These are phyloP conservation scores for Eucidaris tribuloides DNA, from an alignment of 35 echinoderm and acorn worm genomes.

Conservation along the genomic window DNA sequence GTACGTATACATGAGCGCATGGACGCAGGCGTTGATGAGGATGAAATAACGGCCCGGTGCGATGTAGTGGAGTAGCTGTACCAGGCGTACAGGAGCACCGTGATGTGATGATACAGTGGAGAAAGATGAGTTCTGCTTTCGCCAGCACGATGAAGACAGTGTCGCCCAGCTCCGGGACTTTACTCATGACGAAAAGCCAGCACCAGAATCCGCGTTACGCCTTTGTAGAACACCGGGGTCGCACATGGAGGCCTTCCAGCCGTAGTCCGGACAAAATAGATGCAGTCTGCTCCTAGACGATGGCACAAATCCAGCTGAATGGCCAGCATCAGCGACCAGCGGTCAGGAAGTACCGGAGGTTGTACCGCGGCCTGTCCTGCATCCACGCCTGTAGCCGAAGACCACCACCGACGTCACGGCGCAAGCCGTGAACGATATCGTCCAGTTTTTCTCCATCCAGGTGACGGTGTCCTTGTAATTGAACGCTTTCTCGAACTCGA, in stretches of 20 bases:
- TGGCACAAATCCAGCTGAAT: constrained; percentile 70
- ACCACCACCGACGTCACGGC: constrained; percentile 59
- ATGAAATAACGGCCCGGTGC: constrained; percentile 76
- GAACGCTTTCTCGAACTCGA: constrained; percentile 77
- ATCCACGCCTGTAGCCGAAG: constrained; percentile 63
- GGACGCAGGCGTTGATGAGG: constrained; percentile 81
- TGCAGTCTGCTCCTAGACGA: constrained; percentile 52
- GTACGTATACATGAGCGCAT: constrained; percentile 87
- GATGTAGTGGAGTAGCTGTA: constrained; percentile 77
- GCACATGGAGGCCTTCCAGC: constrained; percentile 81
- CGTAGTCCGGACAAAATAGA: constrained; percentile 62
- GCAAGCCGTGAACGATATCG: constrained; percentile 42
- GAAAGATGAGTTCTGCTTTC: constrained; percentile 77
- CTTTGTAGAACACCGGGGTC: constrained; percentile 82
- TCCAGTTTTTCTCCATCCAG: constrained; percentile 91
- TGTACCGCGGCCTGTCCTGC: constrained; percentile 53
- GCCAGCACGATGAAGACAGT: constrained; percentile 84
- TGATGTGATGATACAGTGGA: constrained; percentile 96
- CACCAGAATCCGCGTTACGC: constrained; percentile 75
- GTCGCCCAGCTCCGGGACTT: constrained; percentile 78
- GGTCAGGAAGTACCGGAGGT: constrained; percentile 55
- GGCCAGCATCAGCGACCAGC: constrained; percentile 59
- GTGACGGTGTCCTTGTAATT: constrained; percentile 42
- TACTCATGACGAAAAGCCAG: constrained; percentile 80
- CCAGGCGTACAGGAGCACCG: constrained; percentile 82